Evolutionary conservation across 2,888 invertebrate species (phyloP).

Genomic region (Hirtodrosophila cameraria): DNA sequence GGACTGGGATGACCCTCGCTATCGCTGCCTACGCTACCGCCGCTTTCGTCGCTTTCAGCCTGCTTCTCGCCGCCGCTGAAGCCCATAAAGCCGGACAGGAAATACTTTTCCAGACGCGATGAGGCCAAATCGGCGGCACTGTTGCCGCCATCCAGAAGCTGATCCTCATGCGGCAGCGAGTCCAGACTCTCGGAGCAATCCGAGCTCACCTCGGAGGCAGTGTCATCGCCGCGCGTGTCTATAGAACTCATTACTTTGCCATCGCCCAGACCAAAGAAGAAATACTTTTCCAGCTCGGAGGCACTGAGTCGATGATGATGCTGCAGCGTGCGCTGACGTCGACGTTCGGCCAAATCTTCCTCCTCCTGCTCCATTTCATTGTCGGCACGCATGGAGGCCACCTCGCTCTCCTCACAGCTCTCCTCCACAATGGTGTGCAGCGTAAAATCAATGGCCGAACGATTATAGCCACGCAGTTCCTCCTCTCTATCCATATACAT

Average conservation of each 20-base stretch:
- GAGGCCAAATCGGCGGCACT: conserved; percentile 91
- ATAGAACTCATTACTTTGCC: conserved; percentile 85
- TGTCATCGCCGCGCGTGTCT: conserved; percentile 86
- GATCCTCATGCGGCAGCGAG: conserved; percentile 86
- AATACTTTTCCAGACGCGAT: conserved; percentile 94
- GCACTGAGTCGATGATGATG: conserved; percentile 88
- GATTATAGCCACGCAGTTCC: conserved; percentile 92
- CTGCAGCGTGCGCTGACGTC: conserved; percentile 82
- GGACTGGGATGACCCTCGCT: conserved; percentile 95
- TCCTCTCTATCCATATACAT: conserved; percentile 90
- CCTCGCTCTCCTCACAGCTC: conserved; percentile 96
- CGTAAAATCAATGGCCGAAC: conserved; percentile 93
- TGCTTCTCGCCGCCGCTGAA: conserved; percentile 89
- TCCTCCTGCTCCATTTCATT: conserved; percentile 63
- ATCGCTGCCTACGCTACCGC: conserved; percentile 94
- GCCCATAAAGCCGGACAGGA: conserved; percentile 93
- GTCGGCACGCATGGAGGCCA: conserved; percentile 86
- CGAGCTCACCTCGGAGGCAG: conserved; percentile 92
- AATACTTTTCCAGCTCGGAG: conserved; percentile 95
- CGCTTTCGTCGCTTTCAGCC: conserved; percentile 87
- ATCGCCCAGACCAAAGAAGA: conserved; percentile 93
- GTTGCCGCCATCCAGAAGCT: conserved; percentile 85
- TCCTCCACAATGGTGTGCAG: conserved; percentile 97
- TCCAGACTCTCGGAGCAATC: conserved; percentile 93
- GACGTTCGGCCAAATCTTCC: conserved; percentile 80